Base-by-base conservation (phyloP, 35 echinoderm and acorn worm species). In the Apostichopus californicus region DNA sequence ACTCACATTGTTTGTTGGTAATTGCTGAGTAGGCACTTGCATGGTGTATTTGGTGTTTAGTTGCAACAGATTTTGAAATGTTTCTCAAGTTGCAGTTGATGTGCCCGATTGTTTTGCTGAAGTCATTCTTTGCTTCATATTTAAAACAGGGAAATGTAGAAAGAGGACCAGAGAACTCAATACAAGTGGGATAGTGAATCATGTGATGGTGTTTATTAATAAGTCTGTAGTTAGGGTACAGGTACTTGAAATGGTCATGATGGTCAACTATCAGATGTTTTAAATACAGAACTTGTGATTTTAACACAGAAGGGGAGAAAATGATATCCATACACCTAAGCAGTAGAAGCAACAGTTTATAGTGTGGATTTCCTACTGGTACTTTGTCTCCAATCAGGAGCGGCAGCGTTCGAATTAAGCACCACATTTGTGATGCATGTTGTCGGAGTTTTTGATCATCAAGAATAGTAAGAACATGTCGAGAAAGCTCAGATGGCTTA, bases 161-260 rank as follows among this genome's bases (percentile, higher is more conserved):
- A 7, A 91, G 70, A 17, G 89, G 89, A 25, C 89, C 89, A 26
- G 8, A 46, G 4, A 26, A 2, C 25, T 28, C 34, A 26, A 80
- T 9, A 12, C 8, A 80, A 26, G 20, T 9, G 3, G 86, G 59
- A 60, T 66, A 88, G 34, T 88, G 13, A 1, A 88, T 14, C 86
- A 88, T 88, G 86, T 96, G 92, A 72, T 96, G 92, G 53, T 96
- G 95, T 79, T 96, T 96, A 71, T 96, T 96, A 17, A 96, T 93
- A 56, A 96, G 22, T 0, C 54, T 91, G 7, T 5, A 58, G 9
- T 93, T 57, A 14, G 95, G 89, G 60, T 93, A 96, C 9, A 78
- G 54, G 13, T 56, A 7, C 77, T 82, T 93, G 80, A 96, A 96
- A 5, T 93, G 92, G 2, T 25, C 17, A 80, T 96, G 95, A 77